Base-by-base conservation (phyloP, 1,140 invertebrate genomes). In the Leptinotarsa undecemlineata region DNA sequence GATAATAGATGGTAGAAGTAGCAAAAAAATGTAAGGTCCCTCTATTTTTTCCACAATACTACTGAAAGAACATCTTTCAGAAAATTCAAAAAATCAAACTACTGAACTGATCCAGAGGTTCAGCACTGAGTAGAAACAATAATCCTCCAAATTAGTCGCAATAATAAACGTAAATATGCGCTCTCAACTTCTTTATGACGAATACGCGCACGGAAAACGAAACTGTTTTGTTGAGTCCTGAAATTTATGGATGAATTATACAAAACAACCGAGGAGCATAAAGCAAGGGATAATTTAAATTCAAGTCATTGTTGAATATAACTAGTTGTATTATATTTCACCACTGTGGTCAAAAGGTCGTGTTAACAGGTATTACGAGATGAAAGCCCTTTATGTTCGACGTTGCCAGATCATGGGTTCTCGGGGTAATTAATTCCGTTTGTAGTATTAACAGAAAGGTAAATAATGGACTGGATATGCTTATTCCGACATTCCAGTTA, bases 161-260 rank as follows among this genome's bases (percentile, higher is more conserved):
- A 57, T 42, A 57, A 57, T 57, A 19, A 17, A 17, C 51, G 51
- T 57, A 67, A 67, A 42, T 67, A 67, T 67, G 64, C 26, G n/a
- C 3, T 63, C 23, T 23, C 42, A 33, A 23, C 19, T 23, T 33
- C 21, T 67, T 67, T 67, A 67, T 42, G 21, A 23, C 26, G 21
- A 21, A 26, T 23, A 67, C 64, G 64, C 21, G 64, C 23, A 42
- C 19, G 23, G 64, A 67, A 57, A 57, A 57, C 51, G 51, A 57
- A 67, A 67, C 64, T 67, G 23, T 67, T 23, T 67, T 67, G 64
- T 67, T 67, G 23, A 67, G 64, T 26, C 8, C 11, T 67, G 23
- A 67, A 67, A 67, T 67, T 67, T 67, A 67, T 67, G 15, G 64
- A 17, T n/a, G 20, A 67, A 67, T 67, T 67, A 67, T 67, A 26